Evolutionary conservation across 2,113 vertebrate genomes (phyloP), one percentile per base, ranked within the genome.

Genomic region (Hylia prasina): DNA sequence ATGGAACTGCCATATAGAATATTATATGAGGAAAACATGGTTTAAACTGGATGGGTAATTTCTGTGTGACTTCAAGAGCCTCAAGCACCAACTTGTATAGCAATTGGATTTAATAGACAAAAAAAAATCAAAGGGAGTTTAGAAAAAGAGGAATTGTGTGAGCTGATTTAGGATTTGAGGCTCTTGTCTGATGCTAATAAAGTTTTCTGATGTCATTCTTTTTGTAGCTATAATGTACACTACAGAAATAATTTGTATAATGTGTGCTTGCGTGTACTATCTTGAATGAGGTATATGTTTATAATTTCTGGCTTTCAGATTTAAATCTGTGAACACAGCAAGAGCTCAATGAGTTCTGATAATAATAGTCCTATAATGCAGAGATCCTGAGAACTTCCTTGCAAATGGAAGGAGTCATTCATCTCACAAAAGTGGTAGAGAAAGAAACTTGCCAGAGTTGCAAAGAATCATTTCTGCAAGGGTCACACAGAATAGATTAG

Each of bases 351-450:
- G 94, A 85, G 61, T 45, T 86, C 57, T 90, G 72, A n/a, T 37
- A 96, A 50, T 90, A 96, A 86, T 91, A 95, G 44, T 84, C 89
- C 56, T 50, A 7, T 91, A 96, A 91, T 82, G 48, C 4, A 13
- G 76, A 57, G 45, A 57, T 80, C 97, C 35, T 96, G 79, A 90
- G 58, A 96, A 61, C 91, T 93, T 84, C 64, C 92, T 75, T 92
- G 80, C 48, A 87, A 94, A 77, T 84, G 63, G 40, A 68, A 95
- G 69, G 58, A 80, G 39, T 75, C 42, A 56, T 84, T 91, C 78
- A 53, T 92, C 70, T 96, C 56, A n/a, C 48, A 56, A 73, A 72
- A 91, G 13, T 15, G 23, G 21, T 39, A 83, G 30, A 83, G 54
- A 56, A 86, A 83, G 45, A 64, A 89, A 56, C 51, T 94, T 96